These are phyloP conservation scores for Linepithema humile DNA, from an alignment of 1,140 invertebrate genomes.

Conservation along the genomic window DNA sequence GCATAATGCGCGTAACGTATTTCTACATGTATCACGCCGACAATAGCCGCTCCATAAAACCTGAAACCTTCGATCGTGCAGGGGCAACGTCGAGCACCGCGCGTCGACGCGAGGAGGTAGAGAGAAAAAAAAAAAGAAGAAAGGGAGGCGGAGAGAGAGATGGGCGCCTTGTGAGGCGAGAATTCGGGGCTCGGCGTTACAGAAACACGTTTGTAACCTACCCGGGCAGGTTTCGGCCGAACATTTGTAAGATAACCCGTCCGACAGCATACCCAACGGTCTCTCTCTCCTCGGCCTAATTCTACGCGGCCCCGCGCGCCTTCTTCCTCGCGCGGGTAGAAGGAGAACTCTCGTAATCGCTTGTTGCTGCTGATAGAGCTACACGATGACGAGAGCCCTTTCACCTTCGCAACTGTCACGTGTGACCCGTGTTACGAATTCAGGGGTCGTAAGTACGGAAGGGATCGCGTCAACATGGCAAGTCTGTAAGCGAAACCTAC, in stretches of 20 bases:
- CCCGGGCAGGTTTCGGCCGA: constrained; percentile 70
- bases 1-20: constrained; percentile 62
- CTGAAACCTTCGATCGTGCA: constrained; percentile 63
- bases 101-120: constrained; percentile 15
- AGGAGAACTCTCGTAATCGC: constrained; percentile 56
- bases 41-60: constrained; percentile 54
- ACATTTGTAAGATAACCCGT: constrained; percentile 75
- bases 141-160: constrained; percentile 20
- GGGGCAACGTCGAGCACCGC: constrained; percentile 17
- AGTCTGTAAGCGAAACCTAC: neutral
- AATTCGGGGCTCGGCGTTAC: constrained; percentile 71
- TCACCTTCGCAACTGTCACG: constrained; percentile 62
- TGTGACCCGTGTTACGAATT: constrained; percentile 64
- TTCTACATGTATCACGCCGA: constrained; percentile 43
- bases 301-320: constrained; percentile 51
- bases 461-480: neutral
- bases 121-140: neutral
- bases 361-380: constrained; percentile 68
- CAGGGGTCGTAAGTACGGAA: constrained; percentile 27
- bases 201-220: constrained; percentile 74
- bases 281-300: constrained; percentile 67
- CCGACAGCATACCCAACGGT: constrained; percentile 69
- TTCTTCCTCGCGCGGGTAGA: constrained; percentile 26
- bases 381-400: constrained; percentile 57
- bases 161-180: constrained; percentile 66